Conservation (phyloP, 30 jellyfish, hydroid and myxozoan species). For the Pseudorhiza aurosa region DNA sequence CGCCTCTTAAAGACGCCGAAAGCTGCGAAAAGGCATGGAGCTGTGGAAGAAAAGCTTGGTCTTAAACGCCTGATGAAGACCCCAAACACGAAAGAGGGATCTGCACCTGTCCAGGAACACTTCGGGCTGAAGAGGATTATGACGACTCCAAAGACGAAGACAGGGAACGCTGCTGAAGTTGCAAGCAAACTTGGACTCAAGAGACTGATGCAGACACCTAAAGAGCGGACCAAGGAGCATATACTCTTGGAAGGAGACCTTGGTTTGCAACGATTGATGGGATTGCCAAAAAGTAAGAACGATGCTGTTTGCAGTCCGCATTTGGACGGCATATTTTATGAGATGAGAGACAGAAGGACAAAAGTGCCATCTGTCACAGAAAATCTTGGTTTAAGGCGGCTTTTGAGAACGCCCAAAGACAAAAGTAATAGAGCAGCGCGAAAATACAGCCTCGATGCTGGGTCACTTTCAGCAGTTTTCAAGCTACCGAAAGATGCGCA, state of each 20-base stretch:
- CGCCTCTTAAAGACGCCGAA: neutral
- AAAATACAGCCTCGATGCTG: constrained; percentile 14
- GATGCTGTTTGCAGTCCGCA: constrained; percentile 17
- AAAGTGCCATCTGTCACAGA: neutral
- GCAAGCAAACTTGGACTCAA: neutral
- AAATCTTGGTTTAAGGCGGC: constrained; percentile 19
- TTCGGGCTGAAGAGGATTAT: constrained; percentile 22
- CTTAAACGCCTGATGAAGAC: constrained; percentile 19
- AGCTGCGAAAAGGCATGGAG: neutral
- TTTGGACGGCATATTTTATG: neutral
- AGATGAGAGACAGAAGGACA: neutral
- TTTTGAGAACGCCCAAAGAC: neutral
- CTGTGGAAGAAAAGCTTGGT: constrained; percentile 27
- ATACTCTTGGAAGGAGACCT: neutral
- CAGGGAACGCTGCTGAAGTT: neutral
- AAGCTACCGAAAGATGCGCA: neutral
- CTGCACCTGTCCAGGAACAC: neutral
- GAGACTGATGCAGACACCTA: constrained; percentile 14
- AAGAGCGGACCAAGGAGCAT: neutral
- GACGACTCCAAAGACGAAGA: constrained; percentile 24
- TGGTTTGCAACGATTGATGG: constrained; percentile 16
- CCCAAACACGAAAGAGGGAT: constrained; percentile 6
- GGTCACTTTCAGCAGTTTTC: constrained; percentile 1
- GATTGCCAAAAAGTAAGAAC: neutral
- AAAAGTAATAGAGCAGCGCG: neutral